Base-by-base conservation (phyloP, 2,797 vertebrate genomes). In the Myripristis murdjan region DNA sequence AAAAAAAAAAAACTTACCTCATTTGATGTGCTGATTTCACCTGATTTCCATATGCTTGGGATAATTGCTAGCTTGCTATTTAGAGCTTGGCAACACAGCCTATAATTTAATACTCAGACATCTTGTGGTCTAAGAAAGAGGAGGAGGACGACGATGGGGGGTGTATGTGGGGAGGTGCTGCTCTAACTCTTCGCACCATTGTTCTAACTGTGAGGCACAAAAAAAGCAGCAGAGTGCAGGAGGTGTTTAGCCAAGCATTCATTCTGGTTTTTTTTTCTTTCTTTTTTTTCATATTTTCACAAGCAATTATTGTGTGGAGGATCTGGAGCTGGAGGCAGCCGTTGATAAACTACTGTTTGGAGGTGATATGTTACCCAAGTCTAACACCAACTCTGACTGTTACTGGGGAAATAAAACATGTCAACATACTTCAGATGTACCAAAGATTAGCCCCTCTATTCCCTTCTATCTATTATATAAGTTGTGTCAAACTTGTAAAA, bases 61-160 rank as follows among this genome's bases (percentile, higher is more conserved):
- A 89, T 89, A 90, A 87, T 89, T 87, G 86, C 79, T 77, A 73
- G 71, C 83, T 79, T 86, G 86, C 78, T 86, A 82, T 89, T 83
- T 85, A 66, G 66, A 86, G 80, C 82, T 76, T 75, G 78, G 82
- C 81, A 85, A 82, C 67, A 85, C 77, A 82, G 84, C 72, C 71
- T 89, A 80, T 86, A 87, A 86, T 87, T 90, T 86, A 87, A 77
- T 74, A 61, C 75, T 79, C 79, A 63, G 71, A 76, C 73, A 62
- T 73, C 77, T 75, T 75, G 61, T 6, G 6, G 28, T 28, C 28
- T 20, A 16, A 64, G 39, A 56, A 20, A 44, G 35, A 41, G 44
- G 39, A 10, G 22, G 33, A n/a, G 26, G 24, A 35, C 16, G n/a
- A 16, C 24, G 52, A 9, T n/a, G 26, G 10, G 8, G 3, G n/a